Base-by-base conservation (phyloP, 2,888 invertebrate species). In the Rhyacophila evoluta region DNA sequence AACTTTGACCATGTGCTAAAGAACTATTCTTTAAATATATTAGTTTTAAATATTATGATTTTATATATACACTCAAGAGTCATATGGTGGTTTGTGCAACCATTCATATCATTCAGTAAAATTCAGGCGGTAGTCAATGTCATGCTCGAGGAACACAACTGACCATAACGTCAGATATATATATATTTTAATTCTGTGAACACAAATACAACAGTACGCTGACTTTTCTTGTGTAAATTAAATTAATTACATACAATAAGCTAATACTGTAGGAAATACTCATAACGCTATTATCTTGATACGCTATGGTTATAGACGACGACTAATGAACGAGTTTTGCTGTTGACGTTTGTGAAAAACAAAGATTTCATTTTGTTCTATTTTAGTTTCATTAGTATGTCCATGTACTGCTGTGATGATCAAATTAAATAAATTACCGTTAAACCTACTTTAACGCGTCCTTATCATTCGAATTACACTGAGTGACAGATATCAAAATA, bases 81-180 rank as follows among this genome's bases (percentile, higher is more conserved):
- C 8, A 55, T 55, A 1, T 15, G 6, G 10, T 19, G 19, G 55
- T 55, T 55, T 55, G 55, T 55, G 55, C 55, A 25, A 55, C 25
- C 55, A 55, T 55, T 55, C 55, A 55, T 55, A 55, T 12, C 8
- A 19, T 55, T 19, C 19, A 19, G 55, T 55, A 4, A 55, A 25
- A 55, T 19, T 55, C 39, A 6, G 55, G 19, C 25, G 10, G 25
- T 55, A 25, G 25, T 19, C 55, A 55, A 55, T 55, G 55, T 55
- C 55, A 55, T 55, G 55, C 55, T 55, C 19, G 8, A 55, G 19
- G 25, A 55, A 55, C 55, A 55, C 55, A 55, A 55, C 19, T 55
- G 19, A 55, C 55, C 55, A 55, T 55, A 55, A 55, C 25, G 55
- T 55, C 55, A 55, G 55, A 55, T 55, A 55, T 55, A 19, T 55